These are phyloP conservation scores for honey bee (Apis mellifera) DNA, from an alignment of 1,140 invertebrate species.

Conservation along the genomic window Amel_HAv3.1 CM009934.2:2506501-2507000, in stretches of 20 bases:
- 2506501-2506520: too few relatives aligned
- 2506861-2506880: constrained; percentile 22
- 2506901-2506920: constrained; percentile 1
- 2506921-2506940: constrained; percentile 28
- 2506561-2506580: too few relatives aligned
- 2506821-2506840: constrained; percentile 36
- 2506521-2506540: too few relatives aligned
- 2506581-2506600: neutral
- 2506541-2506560: too few relatives aligned
- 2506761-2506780: constrained; percentile 30
- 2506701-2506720: constrained; percentile 53
- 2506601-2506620: constrained; percentile 10
- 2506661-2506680: constrained; percentile 41
- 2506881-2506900: constrained; percentile 13
- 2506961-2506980: constrained; percentile 2
- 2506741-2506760: constrained; percentile 49
- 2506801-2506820: constrained; percentile 38
- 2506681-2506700: constrained; percentile 21
- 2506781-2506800: constrained; percentile 46
- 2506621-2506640: constrained; percentile 35
- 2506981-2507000: constrained; percentile 8
- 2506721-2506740: constrained; percentile 17
- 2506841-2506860: constrained; percentile 22
- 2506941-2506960: neutral
- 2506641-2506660: constrained; percentile 46